phyloP scores from a whole-genome alignment of 2,888 invertebrate species.

The Priocnemis perturbator region DNA sequence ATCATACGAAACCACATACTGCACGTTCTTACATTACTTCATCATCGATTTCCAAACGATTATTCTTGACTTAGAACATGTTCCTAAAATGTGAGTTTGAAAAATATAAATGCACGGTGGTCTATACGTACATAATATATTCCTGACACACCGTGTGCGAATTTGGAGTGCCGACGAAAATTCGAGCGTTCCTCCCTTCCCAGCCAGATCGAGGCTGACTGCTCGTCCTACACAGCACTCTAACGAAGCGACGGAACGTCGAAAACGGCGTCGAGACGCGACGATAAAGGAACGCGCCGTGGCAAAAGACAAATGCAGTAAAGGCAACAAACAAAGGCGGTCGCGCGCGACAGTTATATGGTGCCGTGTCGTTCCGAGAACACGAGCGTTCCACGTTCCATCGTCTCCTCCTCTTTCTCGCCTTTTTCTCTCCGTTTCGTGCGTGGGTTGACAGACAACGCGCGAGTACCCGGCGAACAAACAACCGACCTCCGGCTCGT shows the following conservation, averaged over 20 bases:
- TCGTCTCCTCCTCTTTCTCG: conserved; percentile 14
- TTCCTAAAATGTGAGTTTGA: no score
- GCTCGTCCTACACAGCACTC: no score
- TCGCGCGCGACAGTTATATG: conserved; percentile 56
- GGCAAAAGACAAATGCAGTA: conserved; percentile 61
- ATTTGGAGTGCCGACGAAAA: no score
- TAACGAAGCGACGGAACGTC: not conserved
- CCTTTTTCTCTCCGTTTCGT: conserved; percentile 8
- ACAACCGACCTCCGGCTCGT: conserved; percentile 29
- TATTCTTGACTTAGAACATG: no score
- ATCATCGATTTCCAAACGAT: no score
- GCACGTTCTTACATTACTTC: no score
- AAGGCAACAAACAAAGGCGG: conserved; percentile 61
- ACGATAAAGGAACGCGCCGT: conserved; percentile 25
- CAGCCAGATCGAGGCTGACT: no score
- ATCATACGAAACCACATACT: no score
- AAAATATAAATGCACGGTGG: no score
- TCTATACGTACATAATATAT: no score
- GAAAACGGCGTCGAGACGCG: conserved; percentile 14
- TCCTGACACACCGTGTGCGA: no score
- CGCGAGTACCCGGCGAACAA: conserved; percentile 25
- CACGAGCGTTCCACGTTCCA: conserved; percentile 14
- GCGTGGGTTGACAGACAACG: conserved; percentile 19
- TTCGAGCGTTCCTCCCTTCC: no score
- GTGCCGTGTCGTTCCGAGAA: conserved; percentile 36